Evolutionary conservation across 2,888 invertebrate species (phyloP), one percentile per base, ranked within the genome.

Genomic region (Crioceris asparagi): DNA sequence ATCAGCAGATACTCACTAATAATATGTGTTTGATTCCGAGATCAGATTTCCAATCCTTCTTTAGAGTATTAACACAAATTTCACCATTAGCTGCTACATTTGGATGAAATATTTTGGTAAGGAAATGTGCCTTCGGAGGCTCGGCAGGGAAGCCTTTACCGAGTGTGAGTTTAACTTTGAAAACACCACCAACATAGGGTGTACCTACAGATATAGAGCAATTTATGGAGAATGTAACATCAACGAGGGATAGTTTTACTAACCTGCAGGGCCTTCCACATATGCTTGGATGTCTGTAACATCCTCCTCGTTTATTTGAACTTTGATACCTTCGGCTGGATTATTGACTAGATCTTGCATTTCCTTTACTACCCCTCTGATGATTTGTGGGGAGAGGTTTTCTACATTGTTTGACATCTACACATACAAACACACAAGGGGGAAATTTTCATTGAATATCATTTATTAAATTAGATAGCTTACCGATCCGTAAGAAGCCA

Each of bases 61-160:
- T 88, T 44, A 96, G 72, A 42, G 94, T 93, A 67, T 93, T 91
- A 5, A 94, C 94, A 69, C 94, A 96, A 58, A 96, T 94, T 68
- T 93, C 93, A 42, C 94, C 94, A 68, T 83, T 87, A 43, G 76
- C 69, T 32, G 93, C 83, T 52, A 96, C 93, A 71, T 96, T 96
- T 17, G 94, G 94, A 67, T 96, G 94, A 70, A 96, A 96, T 60
- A 96, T 90, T 72, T 87, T 90, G 36, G 94, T 96, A 43, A 91
- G 70, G 66, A 96, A 96, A 68, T 72, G 82, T 38, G 86, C 93
- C 68, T 92, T 92, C 31, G 94, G 94, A 49, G 94, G 91, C 51
- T 82, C 78, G 53, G 80, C 74, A 7, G 94, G 94, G 66, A 91
- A 96, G 64, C 90, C 90, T 69, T 91, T 91, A 10, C 88, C 87